A percentile compares a stretch with the other conserved stretches of the same genome.
phyloP scores from a whole-genome alignment of 1,140 invertebrate species.

The Cherax destructor region DNA sequence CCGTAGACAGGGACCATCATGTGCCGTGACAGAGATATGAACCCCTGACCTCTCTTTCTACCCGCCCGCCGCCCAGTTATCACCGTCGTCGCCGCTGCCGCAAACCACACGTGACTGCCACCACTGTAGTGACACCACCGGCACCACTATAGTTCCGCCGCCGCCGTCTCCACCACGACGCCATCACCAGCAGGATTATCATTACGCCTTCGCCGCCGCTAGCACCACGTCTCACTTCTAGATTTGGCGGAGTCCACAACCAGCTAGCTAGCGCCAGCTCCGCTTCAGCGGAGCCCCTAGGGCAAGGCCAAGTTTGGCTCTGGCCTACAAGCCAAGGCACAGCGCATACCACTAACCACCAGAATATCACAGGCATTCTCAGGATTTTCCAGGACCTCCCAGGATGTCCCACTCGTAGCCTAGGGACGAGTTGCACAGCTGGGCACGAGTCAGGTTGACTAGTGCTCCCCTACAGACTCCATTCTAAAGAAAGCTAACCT shows the following conservation, averaged over 20 bases:
- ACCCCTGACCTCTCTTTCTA: slow-evolving; percentile 53
- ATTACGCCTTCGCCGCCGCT: background rate
- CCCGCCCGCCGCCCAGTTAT: slow-evolving; percentile 41
- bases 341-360: background rate
- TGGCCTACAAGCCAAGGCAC: background rate
- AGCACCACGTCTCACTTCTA: background rate
- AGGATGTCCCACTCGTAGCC: background rate
- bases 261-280: background rate
- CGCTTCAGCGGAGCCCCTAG: background rate
- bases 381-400: background rate
- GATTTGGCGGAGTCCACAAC: background rate
- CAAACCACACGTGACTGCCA: background rate
- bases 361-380: background rate
- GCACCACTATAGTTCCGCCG: background rate
- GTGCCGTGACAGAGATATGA: slow-evolving; percentile 67
- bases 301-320: background rate
- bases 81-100: background rate
- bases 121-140: slow-evolving; percentile 3
- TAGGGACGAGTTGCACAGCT: too few species aligned
- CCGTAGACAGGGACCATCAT: slow-evolving; percentile 61
- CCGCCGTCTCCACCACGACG: slow-evolving; percentile 5
- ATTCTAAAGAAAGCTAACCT: background rate
- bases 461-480: background rate
- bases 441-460: background rate
- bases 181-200: background rate